Base-by-base conservation (phyloP, 2,888 invertebrate genomes). In the Sminthurinus aureus region DNA sequence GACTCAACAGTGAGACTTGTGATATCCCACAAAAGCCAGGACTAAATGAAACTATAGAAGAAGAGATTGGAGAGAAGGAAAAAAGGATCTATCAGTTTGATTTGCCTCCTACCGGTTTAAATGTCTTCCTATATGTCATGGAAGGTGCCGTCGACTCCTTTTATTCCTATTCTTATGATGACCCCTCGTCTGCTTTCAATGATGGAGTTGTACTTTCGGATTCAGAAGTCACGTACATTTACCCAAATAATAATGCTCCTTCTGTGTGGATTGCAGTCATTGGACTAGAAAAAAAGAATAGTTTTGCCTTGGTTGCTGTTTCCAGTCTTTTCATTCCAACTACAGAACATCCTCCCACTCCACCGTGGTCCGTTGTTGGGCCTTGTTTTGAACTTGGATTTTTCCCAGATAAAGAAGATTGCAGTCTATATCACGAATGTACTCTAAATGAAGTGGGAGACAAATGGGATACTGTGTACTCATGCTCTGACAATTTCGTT, bases 1-100 rank as follows among this genome's bases (percentile, higher is more conserved):
- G 50, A n/a, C n/a, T 87, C 0, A 86, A 85, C 64, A 24, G 79
- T 0, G 82, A 79, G 0, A 82, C 85, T 11, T 87, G 87, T 73
- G 82, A 85, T 18, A 67, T 83, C 15, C 85, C 87, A 0, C 85
- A 85, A 66, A 22, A 51, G 58, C 85, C 86, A 0, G 66, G 22
- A 3, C 15, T 82, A 0, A 85, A 86, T 20, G 24, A 13, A 13
- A 79, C 84, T n/a, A 50, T 83, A 12, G 24, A 52, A 0, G 87
- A 86, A 22, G 52, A 50, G 1, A 13, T 87, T 6, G 73, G 66
- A 9, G 15, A 76, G 66, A 67, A 82, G 51, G 85, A 87, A 58
- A 83, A 64, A 26, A 26, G 87, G 15, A 79, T 78, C 51, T 87
- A 84, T 74, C 0, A 79, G 0, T 79, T 83, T 51, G n/a, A 69